These are phyloP conservation scores for Trochalopteron elliotii DNA, from an alignment of 2,113 vertebrate genomes.

Conservation along the genomic window DNA sequence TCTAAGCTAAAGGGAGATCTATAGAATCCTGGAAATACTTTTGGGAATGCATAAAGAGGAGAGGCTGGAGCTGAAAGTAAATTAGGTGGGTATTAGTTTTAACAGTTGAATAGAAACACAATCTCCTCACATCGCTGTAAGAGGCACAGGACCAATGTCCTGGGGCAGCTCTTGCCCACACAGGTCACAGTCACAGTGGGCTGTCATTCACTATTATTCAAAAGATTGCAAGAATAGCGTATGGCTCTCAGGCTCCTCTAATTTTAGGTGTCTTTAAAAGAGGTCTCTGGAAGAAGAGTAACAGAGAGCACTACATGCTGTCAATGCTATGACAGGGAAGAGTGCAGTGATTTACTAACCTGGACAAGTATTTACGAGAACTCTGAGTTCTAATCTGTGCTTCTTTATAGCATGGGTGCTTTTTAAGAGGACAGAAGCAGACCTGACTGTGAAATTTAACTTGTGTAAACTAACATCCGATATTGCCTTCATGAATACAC, in stretches of 20 bases:
- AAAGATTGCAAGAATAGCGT: background rate
- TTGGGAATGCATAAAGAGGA: background rate
- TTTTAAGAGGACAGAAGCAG: background rate
- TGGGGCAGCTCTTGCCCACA: background rate
- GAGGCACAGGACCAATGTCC: background rate
- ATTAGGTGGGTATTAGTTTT: background rate
- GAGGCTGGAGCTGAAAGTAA: background rate
- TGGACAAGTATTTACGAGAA: background rate
- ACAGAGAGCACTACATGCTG: background rate
- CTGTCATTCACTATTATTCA: background rate
- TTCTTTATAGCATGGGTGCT: background rate
- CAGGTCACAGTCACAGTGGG: background rate
- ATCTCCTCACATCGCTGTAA: background rate
- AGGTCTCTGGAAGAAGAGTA: background rate
- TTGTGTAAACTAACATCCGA: background rate
- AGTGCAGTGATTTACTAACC: background rate
- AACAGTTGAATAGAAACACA: background rate
- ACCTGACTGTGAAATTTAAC: background rate
- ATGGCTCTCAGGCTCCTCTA: background rate
- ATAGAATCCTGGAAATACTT: background rate
- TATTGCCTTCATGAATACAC: background rate
- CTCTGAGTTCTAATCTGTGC: background rate
- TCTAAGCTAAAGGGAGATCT: background rate
- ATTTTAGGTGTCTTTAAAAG: background rate
- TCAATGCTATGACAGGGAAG: background rate